Percentiles rank a stretch among this genome's conserved stretches.
Conservation (phyloP, 2,113 vertebrate species). For the Pseudorectes ferrugineus region DNA sequence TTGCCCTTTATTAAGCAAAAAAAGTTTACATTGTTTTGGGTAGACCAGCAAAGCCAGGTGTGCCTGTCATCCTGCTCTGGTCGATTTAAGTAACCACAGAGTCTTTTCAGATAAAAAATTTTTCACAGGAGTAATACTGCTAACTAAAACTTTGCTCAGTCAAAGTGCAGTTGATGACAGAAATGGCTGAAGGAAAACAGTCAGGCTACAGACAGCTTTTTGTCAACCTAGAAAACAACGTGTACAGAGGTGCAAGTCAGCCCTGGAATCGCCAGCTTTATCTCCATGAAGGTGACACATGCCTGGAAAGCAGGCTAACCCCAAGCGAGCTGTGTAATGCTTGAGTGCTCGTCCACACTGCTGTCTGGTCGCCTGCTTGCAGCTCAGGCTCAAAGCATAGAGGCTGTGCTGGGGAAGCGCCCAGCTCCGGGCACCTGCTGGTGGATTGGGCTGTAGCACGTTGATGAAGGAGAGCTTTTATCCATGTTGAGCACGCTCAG, state of each 20-base stretch:
- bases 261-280: slow-evolving; percentile 44
- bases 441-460: slow-evolving; percentile 36
- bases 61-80: background rate
- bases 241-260: slow-evolving; percentile 42
- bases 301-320: slow-evolving; percentile 36
- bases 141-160: slow-evolving; percentile 17
- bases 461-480: slow-evolving; percentile 27
- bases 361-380: slow-evolving; percentile 48
- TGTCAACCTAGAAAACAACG: slow-evolving; percentile 51
- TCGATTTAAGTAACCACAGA: background rate
- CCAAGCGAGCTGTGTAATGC: background rate
- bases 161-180: slow-evolving; percentile 34
- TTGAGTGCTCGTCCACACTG: slow-evolving; percentile 36
- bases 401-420: slow-evolving; percentile 16
- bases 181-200: slow-evolving; percentile 13
- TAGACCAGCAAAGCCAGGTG: background rate
- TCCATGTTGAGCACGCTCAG: slow-evolving; percentile 40
- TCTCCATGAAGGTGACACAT: slow-evolving; percentile 50
- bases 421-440: slow-evolving; percentile 10
- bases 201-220: slow-evolving; percentile 38
- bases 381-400: slow-evolving; percentile 31
- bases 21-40: background rate
- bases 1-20: background rate
- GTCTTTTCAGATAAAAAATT: background rate
- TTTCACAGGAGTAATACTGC: background rate